Evolutionary conservation across 2,797 vertebrate species (phyloP), one percentile per base, ranked within the genome.

Genomic region (Hybognathus amarus): DNA sequence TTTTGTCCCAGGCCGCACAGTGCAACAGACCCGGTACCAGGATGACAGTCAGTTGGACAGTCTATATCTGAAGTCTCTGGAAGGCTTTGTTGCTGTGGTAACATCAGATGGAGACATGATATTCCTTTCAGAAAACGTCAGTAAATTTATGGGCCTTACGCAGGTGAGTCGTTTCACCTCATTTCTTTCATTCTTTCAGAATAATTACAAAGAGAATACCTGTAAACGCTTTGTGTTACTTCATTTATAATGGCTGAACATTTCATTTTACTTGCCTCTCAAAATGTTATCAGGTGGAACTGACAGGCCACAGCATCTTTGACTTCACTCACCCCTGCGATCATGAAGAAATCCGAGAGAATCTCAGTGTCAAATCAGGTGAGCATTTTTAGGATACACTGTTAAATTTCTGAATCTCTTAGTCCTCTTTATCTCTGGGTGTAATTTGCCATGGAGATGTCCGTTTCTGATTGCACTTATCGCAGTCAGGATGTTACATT

Each of bases 251-350:
- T 22, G n/a, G 33, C 9, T 61, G 30, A 77, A 20, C 40, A 59
- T 38, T 74, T 10, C 30, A 24, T 54, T 77, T 67, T 12, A 66
- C 17, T 78, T 69, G 9, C 45, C 38, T 27, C 22, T 17, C 38
- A 69, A 56, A 67, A n/a, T 40, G 22, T 38, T 13, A 18, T 69
- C 86, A 97, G 96, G 95, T 96, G 88, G 96, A 97, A 82, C 90
- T 97, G 83, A 96, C 94, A 82, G 96, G 96, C 89, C 96, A 97
- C 85, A 97, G 95, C 84, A 96, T 97, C 92, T 97, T 96, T 91
- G 96, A 97, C 89, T 97, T 96, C 88, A 97, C 95, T 87, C 96
- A 97, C 71, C 96, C 96, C 59, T 97, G 96, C 83, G 96, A 97
- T 88, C 96, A 97, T 0, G 95, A 97, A 87, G 96, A 97, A 91